phyloP scores from a whole-genome alignment of 2,797 vertebrate genomes.

The Onychomys arenicola region DNA sequence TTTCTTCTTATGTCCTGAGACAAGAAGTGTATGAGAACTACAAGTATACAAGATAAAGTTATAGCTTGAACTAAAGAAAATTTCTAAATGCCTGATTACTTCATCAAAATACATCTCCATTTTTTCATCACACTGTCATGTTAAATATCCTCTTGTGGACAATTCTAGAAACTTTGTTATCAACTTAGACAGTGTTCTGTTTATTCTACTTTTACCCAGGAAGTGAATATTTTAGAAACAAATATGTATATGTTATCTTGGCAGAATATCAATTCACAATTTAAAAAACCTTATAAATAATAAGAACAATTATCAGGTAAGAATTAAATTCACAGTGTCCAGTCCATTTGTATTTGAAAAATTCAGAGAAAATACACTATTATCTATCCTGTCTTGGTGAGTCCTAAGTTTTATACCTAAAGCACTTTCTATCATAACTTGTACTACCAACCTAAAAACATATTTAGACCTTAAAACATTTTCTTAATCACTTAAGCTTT shows the following conservation, averaged over 20 bases:
- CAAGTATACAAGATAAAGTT: not conserved
- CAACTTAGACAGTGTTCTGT: slow-evolving; percentile 8
- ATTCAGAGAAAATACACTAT: no score
- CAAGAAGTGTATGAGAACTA: not conserved
- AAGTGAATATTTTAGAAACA: slow-evolving; percentile 68
- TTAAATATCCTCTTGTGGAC: slow-evolving; percentile 8
- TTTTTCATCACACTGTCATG: slow-evolving; percentile 39
- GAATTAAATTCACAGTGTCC: not conserved
- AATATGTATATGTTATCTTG: slow-evolving; percentile 37
- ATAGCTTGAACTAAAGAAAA: slow-evolving; percentile 55
- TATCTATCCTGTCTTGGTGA: no score
- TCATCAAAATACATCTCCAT: slow-evolving; percentile 46
- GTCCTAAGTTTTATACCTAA: not conserved
- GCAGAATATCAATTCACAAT: slow-evolving; percentile 44
- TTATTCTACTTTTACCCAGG: slow-evolving; percentile 29
- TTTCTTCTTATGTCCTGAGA: slow-evolving; percentile 6
- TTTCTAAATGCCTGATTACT: slow-evolving; percentile 35
- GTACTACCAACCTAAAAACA: not conserved
- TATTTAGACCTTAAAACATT: not conserved
- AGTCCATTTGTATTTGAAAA: no score
- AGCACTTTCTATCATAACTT: not conserved
- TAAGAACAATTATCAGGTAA: not conserved
- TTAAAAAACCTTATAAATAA: not conserved
- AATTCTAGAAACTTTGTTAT: slow-evolving; percentile 30
- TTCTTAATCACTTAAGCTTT: not conserved